Conservation (phyloP, 2,888 invertebrate species). For the Conomelus anceps region DNA sequence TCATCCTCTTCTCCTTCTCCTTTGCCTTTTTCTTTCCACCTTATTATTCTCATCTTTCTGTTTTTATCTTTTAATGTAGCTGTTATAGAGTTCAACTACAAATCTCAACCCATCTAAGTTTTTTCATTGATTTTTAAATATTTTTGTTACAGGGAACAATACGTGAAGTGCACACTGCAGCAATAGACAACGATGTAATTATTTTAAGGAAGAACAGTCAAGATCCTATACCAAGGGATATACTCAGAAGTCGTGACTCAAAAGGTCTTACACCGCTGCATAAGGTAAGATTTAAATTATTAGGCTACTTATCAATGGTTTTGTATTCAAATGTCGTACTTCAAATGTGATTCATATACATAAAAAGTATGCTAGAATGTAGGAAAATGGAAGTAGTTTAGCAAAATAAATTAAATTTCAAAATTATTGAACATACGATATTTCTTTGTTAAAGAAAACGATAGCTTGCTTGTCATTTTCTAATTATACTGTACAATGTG, state of each 20-base stretch:
- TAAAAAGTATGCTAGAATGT: background rate
- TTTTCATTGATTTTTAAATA: too few relatives aligned
- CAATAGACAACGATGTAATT: conserved; percentile 69
- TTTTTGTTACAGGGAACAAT: conserved; percentile 65
- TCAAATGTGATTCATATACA: background rate
- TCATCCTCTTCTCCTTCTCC: too few relatives aligned
- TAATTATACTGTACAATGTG: background rate
- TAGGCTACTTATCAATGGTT: too few relatives aligned
- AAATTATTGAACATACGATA: background rate
- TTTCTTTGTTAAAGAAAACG: background rate
- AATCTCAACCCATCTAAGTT: too few relatives aligned
- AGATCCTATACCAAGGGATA: conserved; percentile 61
- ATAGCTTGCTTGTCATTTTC: background rate
- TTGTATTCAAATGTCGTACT: background rate
- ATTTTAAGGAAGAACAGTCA: conserved; percentile 57
- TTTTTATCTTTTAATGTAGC: too few relatives aligned
- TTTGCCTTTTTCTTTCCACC: too few relatives aligned
- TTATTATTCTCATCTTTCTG: too few relatives aligned
- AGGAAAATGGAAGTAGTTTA: background rate
- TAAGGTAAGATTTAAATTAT: conserved; percentile 51
- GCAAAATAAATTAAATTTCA: background rate
- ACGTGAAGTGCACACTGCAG: conserved; percentile 70
- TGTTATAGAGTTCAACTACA: too few relatives aligned
- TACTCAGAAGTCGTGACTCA: conserved; percentile 67
- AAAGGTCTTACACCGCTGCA: conserved; percentile 82